Evolutionary conservation across 2,113 vertebrate genomes (phyloP).

Genomic region (Nannobrachium achirus): DNA sequence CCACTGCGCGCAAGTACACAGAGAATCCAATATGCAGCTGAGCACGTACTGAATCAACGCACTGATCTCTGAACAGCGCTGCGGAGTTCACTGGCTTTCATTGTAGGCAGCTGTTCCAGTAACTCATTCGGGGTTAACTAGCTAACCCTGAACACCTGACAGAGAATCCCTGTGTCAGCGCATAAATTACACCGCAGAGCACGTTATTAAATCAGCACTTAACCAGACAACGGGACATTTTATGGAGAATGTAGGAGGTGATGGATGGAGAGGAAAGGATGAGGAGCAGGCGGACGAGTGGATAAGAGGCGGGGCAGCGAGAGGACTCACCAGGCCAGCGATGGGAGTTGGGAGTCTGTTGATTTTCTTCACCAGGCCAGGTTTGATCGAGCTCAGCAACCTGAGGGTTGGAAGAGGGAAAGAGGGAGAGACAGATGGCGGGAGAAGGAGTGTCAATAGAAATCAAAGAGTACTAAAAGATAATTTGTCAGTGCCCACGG

Average conservation of each 20-base stretch:
- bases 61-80: too few relatives aligned
- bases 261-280: not conserved
- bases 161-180: too few relatives aligned
- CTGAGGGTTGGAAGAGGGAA: conserved; percentile 66
- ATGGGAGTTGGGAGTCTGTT: conserved; percentile 88
- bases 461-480: too few relatives aligned
- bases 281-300: not conserved
- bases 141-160: too few relatives aligned
- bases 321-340: conserved; percentile 86
- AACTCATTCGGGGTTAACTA: too few relatives aligned
- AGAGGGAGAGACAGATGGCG: not conserved
- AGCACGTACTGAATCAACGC: too few relatives aligned
- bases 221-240: too few relatives aligned
- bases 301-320: too few relatives aligned
- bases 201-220: not conserved
- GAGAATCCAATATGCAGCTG: too few relatives aligned
- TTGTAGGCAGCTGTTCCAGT: conserved; percentile 22
- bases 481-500: too few relatives aligned
- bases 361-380: conserved; percentile 89
- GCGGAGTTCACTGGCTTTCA: conserved; percentile 18
- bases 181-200: not conserved
- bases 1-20: too few relatives aligned
- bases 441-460: not conserved
- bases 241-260: not conserved
- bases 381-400: conserved; percentile 90